Evolutionary conservation across 2,888 invertebrate species (phyloP), one percentile per base, ranked within the genome.

Genomic region (Cacoxenus indagator): DNA sequence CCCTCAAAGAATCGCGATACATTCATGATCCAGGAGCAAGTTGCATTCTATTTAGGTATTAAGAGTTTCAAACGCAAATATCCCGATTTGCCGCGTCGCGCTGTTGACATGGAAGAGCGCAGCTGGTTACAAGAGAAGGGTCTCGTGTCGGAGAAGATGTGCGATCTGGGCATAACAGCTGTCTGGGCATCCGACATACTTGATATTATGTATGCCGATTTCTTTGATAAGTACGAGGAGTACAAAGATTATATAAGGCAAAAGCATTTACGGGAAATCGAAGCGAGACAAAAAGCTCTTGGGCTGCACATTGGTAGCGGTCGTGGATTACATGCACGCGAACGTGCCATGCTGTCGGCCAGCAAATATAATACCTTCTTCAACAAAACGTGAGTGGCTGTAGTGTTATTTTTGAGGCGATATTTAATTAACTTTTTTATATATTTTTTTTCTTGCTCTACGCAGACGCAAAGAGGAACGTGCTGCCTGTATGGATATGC

Each of bases 41-140:
- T 99, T 72, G 96, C 97, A 0, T 95, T 97, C 86, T 98, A 95
- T 89, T 90, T 99, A 72, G 95, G 95, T 46, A 95, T 99, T 37
- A 98, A 97, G 86, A 97, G 98, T 69, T 99, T 99, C 88, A 98
- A 98, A 87, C 91, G 99, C 74, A 97, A 98, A 85, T 96, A 96
- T 89, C 94, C 96, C n/a, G 96, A 96, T 87, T 87, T 96, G 65
- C 92, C 92, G 75, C 90, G 98, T 67, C 91, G 98, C 67, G 90
- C 93, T 73, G 93, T 97, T 27, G 96, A 96, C 76, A 95, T 95
- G 89, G 95, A 95, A 74, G 99, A 99, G 86, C 91, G 96, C 67
- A 95, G 96, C 83, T 96, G 93, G 89, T 91, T 99, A 48, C 91
- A 94, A 73, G 94, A 94, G 77, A 92, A 92, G 84, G 93, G 93